These are phyloP conservation scores for Octomys mimax DNA, from an alignment of 2,797 vertebrate genomes.

Conservation along the genomic window DNA sequence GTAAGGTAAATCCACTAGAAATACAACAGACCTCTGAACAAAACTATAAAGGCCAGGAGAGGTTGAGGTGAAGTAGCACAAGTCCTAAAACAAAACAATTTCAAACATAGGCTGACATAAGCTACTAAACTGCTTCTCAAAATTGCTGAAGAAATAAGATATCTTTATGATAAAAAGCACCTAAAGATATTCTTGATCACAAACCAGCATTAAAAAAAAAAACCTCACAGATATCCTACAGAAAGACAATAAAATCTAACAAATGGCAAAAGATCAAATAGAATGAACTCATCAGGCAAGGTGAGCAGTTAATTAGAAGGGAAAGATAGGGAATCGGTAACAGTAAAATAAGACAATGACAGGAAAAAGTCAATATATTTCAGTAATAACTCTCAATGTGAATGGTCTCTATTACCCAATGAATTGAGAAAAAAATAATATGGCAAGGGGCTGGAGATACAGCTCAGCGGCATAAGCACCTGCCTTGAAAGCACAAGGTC, in stretches of 20 bases:
- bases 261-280: neutral
- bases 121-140: neutral
- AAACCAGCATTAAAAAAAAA: neutral
- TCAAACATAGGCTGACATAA: neutral
- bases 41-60: neutral
- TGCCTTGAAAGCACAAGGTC: too few species aligned
- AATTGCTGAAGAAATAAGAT: neutral
- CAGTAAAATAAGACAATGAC: neutral
- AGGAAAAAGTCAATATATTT: neutral
- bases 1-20: neutral
- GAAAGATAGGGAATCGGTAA: neutral
- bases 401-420: neutral
- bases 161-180: neutral
- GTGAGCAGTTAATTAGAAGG: neutral
- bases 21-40: neutral
- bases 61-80: neutral
- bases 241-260: neutral
- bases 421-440: neutral
- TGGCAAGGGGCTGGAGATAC: neutral
- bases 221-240: neutral
- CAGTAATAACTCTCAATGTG: neutral
- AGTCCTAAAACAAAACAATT: neutral
- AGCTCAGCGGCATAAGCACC: too few species aligned
- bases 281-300: neutral
- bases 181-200: neutral